These are phyloP conservation scores for Platycheirus albimanus DNA, from an alignment of 2,888 invertebrate species.

Conservation along the genomic window DNA sequence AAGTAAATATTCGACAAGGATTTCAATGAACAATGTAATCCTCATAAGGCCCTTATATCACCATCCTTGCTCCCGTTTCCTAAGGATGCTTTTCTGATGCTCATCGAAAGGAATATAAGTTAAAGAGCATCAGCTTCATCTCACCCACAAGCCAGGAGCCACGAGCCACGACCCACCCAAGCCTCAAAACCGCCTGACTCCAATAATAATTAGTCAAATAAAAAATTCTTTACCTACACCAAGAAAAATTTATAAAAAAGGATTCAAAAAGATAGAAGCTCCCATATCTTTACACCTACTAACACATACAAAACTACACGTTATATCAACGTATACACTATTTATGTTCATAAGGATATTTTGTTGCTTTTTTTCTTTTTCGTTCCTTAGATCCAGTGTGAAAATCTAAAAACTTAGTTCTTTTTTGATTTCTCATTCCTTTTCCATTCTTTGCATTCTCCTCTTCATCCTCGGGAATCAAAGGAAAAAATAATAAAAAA, in stretches of 20 bases:
- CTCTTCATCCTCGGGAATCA: conserved; percentile 25
- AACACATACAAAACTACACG: background rate
- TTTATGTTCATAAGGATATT: conserved; percentile 37
- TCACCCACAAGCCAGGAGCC: conserved; percentile 41
- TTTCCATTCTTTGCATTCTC: conserved; percentile 12
- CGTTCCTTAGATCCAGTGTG: conserved; percentile 3
- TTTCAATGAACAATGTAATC: conserved; percentile 33
- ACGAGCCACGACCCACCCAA: no score
- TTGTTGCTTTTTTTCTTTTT: conserved; percentile 10
- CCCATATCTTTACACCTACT: background rate
- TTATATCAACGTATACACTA: background rate
- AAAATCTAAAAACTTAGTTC: conserved; percentile 55
- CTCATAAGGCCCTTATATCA: conserved; percentile 28
- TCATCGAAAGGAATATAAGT: conserved; percentile 44
- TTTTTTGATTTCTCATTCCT: conserved; percentile 29
- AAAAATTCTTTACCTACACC: conserved; percentile 37
- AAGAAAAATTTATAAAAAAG: conserved; percentile 5
- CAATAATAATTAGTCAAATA: conserved; percentile 49
- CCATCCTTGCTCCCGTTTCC: conserved; percentile 52
- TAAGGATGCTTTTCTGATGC: conserved; percentile 35
- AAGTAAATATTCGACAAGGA: conserved; percentile 8
- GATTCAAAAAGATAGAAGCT: conserved; percentile 18
- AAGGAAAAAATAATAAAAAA: conserved; percentile 1
- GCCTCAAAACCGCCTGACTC: background rate
- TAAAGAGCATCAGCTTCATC: conserved; percentile 23